A percentile compares a stretch with the other conserved stretches of the same genome.
Evolutionary conservation across 2,797 vertebrate genomes (phyloP).

Genomic region (Syngnathus rostellatus): DNA sequence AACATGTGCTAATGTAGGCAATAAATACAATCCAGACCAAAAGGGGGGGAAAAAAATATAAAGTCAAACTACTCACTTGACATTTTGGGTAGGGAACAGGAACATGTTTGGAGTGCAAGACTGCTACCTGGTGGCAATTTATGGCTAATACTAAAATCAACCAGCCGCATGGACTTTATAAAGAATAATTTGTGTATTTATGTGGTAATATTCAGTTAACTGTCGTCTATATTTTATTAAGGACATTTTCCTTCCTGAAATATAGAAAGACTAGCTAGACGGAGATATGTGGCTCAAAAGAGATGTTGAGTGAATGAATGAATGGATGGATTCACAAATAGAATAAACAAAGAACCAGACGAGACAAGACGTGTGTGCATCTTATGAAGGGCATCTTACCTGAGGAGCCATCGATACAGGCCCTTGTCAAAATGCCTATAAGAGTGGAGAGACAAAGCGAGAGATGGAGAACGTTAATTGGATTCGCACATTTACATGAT

Average conservation of each 20-base stretch:
- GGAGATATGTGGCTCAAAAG: background rate
- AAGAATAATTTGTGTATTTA: background rate
- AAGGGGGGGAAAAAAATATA: background rate
- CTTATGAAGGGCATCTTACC: slow-evolving; percentile 75
- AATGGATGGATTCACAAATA: background rate
- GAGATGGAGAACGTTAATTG: slow-evolving; percentile 27
- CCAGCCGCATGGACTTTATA: background rate
- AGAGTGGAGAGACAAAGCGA: slow-evolving; percentile 27
- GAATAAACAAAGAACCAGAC: background rate
- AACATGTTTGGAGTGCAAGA: background rate
- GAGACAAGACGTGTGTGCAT: background rate
- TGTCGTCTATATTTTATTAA: no score
- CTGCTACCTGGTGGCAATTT: background rate
- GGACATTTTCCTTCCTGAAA: no score
- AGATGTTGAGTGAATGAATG: background rate
- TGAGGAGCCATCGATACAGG: slow-evolving; percentile 91
- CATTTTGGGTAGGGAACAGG: background rate
- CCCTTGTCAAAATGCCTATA: slow-evolving; percentile 91
- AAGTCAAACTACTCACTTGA: background rate
- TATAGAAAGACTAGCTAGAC: background rate
- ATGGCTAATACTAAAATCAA: background rate
- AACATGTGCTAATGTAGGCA: background rate
- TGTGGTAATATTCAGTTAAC: background rate
- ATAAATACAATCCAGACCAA: background rate
- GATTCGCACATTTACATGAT: slow-evolving; percentile 49